Evolutionary conservation across 2,888 invertebrate genomes (phyloP).

Genomic region (Parnassius orleans): DNA sequence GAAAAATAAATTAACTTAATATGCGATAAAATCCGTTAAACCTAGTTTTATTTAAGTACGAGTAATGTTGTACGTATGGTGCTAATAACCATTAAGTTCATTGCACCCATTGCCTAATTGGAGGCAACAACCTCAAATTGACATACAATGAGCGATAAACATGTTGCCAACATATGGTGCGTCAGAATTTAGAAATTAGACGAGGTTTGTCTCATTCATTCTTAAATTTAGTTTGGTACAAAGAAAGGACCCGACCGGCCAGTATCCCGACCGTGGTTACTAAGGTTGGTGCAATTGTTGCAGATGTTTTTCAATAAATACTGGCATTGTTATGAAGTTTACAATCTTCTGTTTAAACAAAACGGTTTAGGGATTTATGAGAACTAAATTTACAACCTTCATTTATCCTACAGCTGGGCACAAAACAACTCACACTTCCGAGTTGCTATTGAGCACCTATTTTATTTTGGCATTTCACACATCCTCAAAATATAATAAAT

Average conservation of each 20-base stretch:
- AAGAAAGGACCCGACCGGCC: not conserved
- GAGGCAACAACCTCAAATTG: slow-evolving; percentile 25
- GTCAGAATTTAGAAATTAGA: slow-evolving; percentile 26
- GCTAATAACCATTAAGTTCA: slow-evolving; percentile 8
- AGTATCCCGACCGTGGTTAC: not conserved
- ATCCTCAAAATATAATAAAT: too few species aligned
- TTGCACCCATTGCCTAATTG: slow-evolving; percentile 9
- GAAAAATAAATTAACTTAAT: too few species aligned
- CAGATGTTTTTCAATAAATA: slow-evolving; percentile 3
- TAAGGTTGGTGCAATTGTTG: not conserved
- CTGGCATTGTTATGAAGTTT: not conserved
- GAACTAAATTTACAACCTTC: too few species aligned
- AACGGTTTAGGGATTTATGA: too few species aligned
- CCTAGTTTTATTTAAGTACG: too few species aligned
- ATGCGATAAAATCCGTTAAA: too few species aligned
- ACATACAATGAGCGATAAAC: slow-evolving; percentile 28
- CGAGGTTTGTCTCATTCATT: slow-evolving; percentile 25
- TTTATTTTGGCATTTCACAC: too few species aligned
- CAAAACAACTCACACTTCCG: too few species aligned
- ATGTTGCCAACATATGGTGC: slow-evolving; percentile 26
- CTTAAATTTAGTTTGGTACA: slow-evolving; percentile 5
- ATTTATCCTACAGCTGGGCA: too few species aligned
- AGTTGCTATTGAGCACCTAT: too few species aligned
- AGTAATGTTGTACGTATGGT: not conserved
- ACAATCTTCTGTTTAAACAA: too few species aligned